Evolutionary conservation across 1,140 invertebrate species (phyloP), one percentile per base, ranked within the genome.

Genomic region (Eumeta japonica): DNA sequence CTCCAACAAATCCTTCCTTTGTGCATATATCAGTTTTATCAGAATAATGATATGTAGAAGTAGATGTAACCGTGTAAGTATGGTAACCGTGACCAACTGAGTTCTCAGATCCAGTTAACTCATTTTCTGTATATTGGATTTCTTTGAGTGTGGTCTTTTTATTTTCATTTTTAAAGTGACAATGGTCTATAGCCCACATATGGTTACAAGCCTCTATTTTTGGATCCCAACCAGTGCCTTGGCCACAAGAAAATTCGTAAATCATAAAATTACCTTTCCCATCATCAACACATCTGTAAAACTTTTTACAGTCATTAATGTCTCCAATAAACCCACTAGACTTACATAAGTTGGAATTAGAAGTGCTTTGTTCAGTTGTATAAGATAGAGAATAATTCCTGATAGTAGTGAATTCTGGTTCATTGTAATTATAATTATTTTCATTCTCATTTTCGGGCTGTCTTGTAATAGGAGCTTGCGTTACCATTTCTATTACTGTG

Each of bases 211-310:
- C 79, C 61, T 80, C 68, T 35, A 80, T 67, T 11, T 79, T 62
- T 48, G 81, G 78, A 63, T 88, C 86, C 85, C 85, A 90, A 34
- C 85, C 80, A 1, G 87, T 90, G 39, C 86, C 86, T 27, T 57
- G 52, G 2, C 75, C 79, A 53, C 83, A 85, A 24, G 57, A 63
- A 51, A 81, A 85, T 43, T 81, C 75, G 48, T 80, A 79, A 44
- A 61, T 76, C 9, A 50, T 75, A 37, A 64, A 81, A 2, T 65
- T 68, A 16, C 63, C 72, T 27, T 58, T 49, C 19, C 58, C 65
- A 36, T 70, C 46, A 17, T 62, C 65, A 5, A 79, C 76, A 45
- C 80, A 82, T 39, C 80, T 58, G 49, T 82, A 84, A 50, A 85
- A 86, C 45, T 78, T 81, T 43, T 72, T 76, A 52, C 85, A 87